Evolutionary conservation across 2,797 vertebrate genomes (phyloP).

Genomic region (Paramormyrops hopkinsi): DNA sequence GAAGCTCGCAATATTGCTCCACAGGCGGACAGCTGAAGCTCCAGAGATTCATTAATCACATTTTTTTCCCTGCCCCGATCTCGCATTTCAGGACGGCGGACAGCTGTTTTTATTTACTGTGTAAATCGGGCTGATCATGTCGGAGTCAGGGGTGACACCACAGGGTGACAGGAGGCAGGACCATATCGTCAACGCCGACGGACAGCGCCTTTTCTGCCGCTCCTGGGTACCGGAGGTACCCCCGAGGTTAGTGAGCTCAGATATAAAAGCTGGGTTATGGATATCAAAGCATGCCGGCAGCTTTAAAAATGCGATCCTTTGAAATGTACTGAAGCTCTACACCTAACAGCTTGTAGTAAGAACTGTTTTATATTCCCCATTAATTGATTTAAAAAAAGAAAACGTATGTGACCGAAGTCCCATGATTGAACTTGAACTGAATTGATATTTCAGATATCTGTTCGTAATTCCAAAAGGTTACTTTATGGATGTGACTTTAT

Average conservation of each 20-base stretch:
- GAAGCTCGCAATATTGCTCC: not conserved
- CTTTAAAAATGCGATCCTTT: not conserved
- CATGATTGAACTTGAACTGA: not conserved
- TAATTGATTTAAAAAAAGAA: not conserved
- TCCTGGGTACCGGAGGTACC: slow-evolving; percentile 78
- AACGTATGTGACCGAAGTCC: not conserved
- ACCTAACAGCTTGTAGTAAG: not conserved
- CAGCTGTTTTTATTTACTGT: not conserved
- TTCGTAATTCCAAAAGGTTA: not conserved
- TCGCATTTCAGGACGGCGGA: not conserved
- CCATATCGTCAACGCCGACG: slow-evolving; percentile 85
- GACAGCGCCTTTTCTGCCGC: slow-evolving; percentile 86
- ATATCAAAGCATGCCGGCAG: not conserved
- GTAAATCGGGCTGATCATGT: slow-evolving; percentile 60
- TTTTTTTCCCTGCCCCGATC: not conserved
- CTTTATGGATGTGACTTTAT: not conserved
- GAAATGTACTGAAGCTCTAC: not conserved
- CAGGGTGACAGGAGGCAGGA: slow-evolving; percentile 76
- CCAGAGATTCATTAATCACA: not conserved
- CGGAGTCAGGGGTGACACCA: slow-evolving; percentile 74
- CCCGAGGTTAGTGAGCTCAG: slow-evolving; percentile 73
- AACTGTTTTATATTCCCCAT: not conserved
- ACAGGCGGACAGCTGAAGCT: not conserved
- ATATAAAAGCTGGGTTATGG: not conserved
- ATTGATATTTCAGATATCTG: not conserved